Evolutionary conservation across 1,140 invertebrate species (phyloP), one percentile per base, ranked within the genome.

Genomic region (Hypsibius dujardini): DNA sequence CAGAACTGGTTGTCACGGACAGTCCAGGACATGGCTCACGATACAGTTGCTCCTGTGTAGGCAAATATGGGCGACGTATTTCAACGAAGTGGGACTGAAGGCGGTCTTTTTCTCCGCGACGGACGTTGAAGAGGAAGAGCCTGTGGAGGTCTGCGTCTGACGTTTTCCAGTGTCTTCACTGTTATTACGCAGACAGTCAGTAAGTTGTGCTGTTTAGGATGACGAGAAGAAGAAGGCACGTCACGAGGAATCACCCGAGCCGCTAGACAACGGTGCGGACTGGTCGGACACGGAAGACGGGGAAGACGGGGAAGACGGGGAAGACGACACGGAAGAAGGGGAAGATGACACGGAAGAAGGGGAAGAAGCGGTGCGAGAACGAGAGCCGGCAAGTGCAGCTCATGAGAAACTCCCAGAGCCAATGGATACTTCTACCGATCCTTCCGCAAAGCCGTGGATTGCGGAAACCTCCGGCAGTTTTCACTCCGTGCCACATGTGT

Each of bases 41-140:
- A 28, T 28, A 28, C 28, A 67, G 12, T 42, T 42, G 42, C 71
- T 56, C 12, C 72, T 72, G 71, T 72, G 40, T 71, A 81, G 80
- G 72, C 78, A 87, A 75, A 79, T 79, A 46, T 99, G 95, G 95
- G 86, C 87, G 0, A 81, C 88, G 62, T 96, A 95, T 81, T 98
- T 98, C 78, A 81, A 84, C 69, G 79, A 84, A 70, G 78, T 80
- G 72, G 82, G 84, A 47, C 80, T 92, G 2, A 80, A 79, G 50
- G 85, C 87, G 1, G 86, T 86, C 2, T 96, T 95, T 78, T 96
- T 90, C 80, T 95, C 90, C 15, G 90, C 90, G 1, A 72, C 28
- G 28, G 28, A 28, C 28, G 28, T 28, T 0, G 28, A 28, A 28
- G 28, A 28, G 28, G 28, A 28, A 28, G 28, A 28, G 28, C 28